Evolutionary conservation across 2,113 vertebrate species (phyloP).

Genomic region (Eublepharis macularius): DNA sequence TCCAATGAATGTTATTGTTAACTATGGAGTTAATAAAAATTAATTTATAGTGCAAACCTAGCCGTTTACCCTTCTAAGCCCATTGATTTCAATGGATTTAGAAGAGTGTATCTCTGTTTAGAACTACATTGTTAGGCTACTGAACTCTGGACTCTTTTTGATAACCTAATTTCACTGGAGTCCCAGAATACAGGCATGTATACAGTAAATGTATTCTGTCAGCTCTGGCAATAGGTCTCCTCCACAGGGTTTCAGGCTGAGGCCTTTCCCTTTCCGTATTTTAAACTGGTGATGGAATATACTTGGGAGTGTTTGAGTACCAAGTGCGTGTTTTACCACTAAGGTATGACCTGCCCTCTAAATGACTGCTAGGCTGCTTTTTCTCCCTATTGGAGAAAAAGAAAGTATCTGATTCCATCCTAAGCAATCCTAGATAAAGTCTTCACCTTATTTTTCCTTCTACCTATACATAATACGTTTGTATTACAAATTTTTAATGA

Average conservation of each 20-base stretch:
- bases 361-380: neutral
- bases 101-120: no score
- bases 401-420: neutral
- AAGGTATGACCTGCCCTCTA: neutral
- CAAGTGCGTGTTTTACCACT: neutral
- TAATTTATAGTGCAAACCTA: no score
- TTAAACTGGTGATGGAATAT: no score
- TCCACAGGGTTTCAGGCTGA: no score
- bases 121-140: no score
- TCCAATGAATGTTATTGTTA: neutral
- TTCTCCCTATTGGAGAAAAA: neutral
- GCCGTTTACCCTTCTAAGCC: no score
- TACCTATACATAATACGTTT: constrained; percentile 16
- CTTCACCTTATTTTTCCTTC: neutral
- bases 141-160: neutral
- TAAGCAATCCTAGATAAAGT: neutral
- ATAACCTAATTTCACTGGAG: neutral
- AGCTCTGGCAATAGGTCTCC: no score
- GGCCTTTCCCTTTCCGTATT: no score
- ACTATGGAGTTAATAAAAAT: no score
- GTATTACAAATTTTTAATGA: constrained; percentile 17
- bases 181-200: neutral
- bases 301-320: neutral
- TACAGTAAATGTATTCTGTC: no score
- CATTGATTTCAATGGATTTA: no score